Evolutionary conservation across 2,113 vertebrate species (phyloP), one percentile per base, ranked within the genome.

Genomic region (Symphodus melops): DNA sequence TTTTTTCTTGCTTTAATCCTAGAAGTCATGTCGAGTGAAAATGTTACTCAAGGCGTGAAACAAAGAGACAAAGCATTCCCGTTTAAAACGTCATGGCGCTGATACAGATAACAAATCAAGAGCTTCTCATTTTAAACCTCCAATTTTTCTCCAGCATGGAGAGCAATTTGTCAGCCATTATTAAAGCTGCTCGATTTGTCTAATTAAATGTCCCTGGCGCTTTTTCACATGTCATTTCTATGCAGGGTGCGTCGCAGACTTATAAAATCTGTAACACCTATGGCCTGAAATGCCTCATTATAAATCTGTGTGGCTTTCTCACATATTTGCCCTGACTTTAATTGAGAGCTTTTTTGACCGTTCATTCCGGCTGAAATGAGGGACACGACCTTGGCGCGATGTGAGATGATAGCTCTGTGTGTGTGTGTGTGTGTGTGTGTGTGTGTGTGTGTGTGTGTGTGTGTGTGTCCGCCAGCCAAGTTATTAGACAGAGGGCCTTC

Each of bases 351-450:
- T 83, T 81, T 87, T 82, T 86, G 71, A 84, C 84, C 64, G 42
- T 49, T 65, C 61, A 41, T 58, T 79, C 68, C 4, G 36, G 57
- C 77, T 78, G 58, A 78, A 86, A 88, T 64, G 69, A 88, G 83
- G 72, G 58, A 81, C 72, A 55, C n/a, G 85, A 91, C 91, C 86
- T 91, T 85, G 86, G 65, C 39, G 64, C 21, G 41, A 72, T 74
- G 75, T 56, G 77, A 84, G 68, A 85, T 71, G 78, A 86, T 82
- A 85, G 72, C 80, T 60, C 12, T 59, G 39, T n/a, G 19, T 36
- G 54, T 37, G 55, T 39, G 56, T 16, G 57, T 5, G 67, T 51
- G 59, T 41, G 44, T 46, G 70, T 59, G 28, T 3, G 28, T 3
- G 28, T 33, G 28, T 33, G 28, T 33, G 28, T 33, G 28, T 33